Base-by-base conservation (phyloP, 2,888 invertebrate genomes). In the Caenorhabditis plicata region DNA sequence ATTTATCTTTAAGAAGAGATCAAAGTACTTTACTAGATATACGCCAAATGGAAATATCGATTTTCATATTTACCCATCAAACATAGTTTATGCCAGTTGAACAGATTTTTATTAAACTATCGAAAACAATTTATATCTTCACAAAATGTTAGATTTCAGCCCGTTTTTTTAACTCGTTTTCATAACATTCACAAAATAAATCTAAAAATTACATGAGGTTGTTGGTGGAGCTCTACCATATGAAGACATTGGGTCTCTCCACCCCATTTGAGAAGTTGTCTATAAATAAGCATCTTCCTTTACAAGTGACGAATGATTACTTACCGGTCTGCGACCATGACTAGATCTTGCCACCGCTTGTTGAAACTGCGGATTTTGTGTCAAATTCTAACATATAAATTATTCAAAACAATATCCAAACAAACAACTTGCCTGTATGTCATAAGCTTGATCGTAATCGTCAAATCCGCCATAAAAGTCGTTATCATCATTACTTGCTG, bases 291-390 rank as follows among this genome's bases (percentile, higher is more conserved):
- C 15, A n/a, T 36, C n/a, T 22, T 35, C 11, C 11, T 17, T 32
- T 3, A n/a, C 15, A n/a, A 15, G 17, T 20, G 25, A 15, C 11
- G 23, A 40, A n/a, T 3, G 8, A 32, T 15, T 25, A 47, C 78
- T 71, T 71, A 88, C 88, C 62, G 87, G 88, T 72, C 88, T 83
- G 41, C 88, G 85, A 17, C 88, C 87, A 76, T 89, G 88, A 64
- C 89, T 88, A 19, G 86, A 88, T 5, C 79, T 41, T 68, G 87
- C 85, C n/a, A 90, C 85, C 11, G 89, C 88, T 81, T 89, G 88
- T 81, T 89, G 89, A 75, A 90, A 88, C 25, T 85, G 86, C 67
- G 87, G 86, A 81, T 90, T 90, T 70, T 88, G 87, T 44, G 87
- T 86, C 57, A 90, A 82, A 78, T 88, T 87, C 81, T 88, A 84